Evolutionary conservation across 2,888 invertebrate species (phyloP), one percentile per base, ranked within the genome.

Genomic region (Acanthosoma haemorrhoidale): DNA sequence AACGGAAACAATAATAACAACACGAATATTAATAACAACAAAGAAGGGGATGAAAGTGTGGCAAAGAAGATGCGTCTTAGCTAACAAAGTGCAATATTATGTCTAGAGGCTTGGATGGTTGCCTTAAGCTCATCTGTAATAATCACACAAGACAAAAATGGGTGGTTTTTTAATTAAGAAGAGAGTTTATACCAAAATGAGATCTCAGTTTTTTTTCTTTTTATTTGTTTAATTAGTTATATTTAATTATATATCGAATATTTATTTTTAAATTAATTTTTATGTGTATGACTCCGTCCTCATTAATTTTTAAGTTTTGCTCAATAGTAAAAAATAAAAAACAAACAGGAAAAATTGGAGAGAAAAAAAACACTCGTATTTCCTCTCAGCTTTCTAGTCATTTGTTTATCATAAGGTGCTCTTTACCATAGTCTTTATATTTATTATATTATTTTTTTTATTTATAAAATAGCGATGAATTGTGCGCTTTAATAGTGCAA

Each of bases 1-100:
- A 67, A 67, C 32, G 67, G 67, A 31, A 67, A 51, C 32, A 64
- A 66, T 67, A 67, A 67, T 51, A 67, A 57, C 9, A 67, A 57
- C 21, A 38, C 51, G 18, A 67, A 67, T 11, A 67, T 57, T 21
- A 67, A 67, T 51, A 67, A 67, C 13, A 67, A 57, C 21, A 67
- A 67, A 57, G 67, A 67, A 34, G 51, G 34, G 15, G 67, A 67
- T 36, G 67, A 67, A 21, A 25, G 16, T 51, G 15, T 16, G 16
- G 16, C 36, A 32, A 67, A 67, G 51, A 67, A 67, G 32, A 67
- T 67, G 43, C 67, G 67, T 2, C 34, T 67, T 18, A 67, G 67
- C 67, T 67, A 67, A 67, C 67, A 64, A 36, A 64, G 25, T 41
- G 39, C 41, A 41, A 41, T 64, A 41, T 64, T 64, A 38, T 64